Percentiles rank a stretch among this genome's conserved stretches.
Evolutionary conservation across 2,888 invertebrate genomes (phyloP).

Genomic region (Sericinus montela): DNA sequence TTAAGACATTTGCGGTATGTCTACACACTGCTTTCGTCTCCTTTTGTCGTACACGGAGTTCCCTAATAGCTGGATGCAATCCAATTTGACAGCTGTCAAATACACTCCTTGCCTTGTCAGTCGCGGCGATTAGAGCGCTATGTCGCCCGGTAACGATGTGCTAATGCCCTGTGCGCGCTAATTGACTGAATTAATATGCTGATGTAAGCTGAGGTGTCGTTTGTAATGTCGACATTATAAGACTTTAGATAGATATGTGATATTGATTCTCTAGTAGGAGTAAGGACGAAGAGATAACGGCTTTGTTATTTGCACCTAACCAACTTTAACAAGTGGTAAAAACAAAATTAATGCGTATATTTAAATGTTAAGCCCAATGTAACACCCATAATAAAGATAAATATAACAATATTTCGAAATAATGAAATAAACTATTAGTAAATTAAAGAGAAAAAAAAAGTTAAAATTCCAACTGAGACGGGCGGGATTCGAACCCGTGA

Average conservation of each 20-base stretch:
- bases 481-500: too few relatives aligned
- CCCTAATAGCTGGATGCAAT: conserved; percentile 73
- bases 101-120: conserved; percentile 66
- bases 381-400: too few relatives aligned
- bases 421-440: too few relatives aligned
- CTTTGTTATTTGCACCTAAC: too few relatives aligned
- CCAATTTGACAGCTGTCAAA: conserved; percentile 77
- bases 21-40: conserved; percentile 35
- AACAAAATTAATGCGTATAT: too few relatives aligned
- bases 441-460: too few relatives aligned
- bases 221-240: neutral
- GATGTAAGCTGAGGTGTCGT: conserved; percentile 44
- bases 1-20: conserved; percentile 27
- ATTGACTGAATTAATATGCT: conserved; percentile 50
- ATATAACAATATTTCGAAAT: too few relatives aligned
- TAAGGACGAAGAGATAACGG: too few relatives aligned
- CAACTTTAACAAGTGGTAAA: too few relatives aligned
- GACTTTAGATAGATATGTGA: neutral
- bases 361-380: too few relatives aligned
- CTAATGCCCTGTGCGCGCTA: conserved; percentile 44
- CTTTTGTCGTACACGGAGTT: conserved; percentile 43
- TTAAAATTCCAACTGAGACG: too few relatives aligned
- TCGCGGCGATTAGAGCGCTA: conserved; percentile 53
- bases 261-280: neutral
- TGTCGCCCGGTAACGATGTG: conserved; percentile 60